A percentile compares a stretch with the other conserved stretches of the same genome.
These are phyloP conservation scores for Chromoteleia sp. DNA, from an alignment of 2,888 invertebrate species.

Conservation along the genomic window DNA sequence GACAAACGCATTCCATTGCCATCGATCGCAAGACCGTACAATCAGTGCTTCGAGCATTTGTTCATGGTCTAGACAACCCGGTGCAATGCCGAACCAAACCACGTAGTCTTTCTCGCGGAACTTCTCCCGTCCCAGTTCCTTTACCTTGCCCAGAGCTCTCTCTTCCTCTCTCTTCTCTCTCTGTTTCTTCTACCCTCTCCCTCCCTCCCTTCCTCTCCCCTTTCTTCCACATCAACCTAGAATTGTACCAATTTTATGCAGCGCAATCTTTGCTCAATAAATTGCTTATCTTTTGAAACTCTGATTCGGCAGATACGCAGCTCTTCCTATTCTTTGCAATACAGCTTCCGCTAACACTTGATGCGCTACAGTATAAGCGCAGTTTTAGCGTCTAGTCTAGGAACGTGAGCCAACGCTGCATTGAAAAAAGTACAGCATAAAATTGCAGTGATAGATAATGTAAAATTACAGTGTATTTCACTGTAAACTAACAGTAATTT, in stretches of 20 bases:
- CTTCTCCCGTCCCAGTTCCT: constrained; percentile 62
- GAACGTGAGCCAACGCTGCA: constrained; percentile 44
- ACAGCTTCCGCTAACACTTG: constrained; percentile 17
- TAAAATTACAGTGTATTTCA: neutral
- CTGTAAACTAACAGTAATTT: neutral
- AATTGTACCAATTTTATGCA: constrained; percentile 12
- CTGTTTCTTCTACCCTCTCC: neutral
- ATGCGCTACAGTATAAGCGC: constrained; percentile 31
- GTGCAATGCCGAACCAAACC: constrained; percentile 12
- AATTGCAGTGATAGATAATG: neutral
- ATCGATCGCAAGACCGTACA: constrained; percentile 80
- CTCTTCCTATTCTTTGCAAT: constrained; percentile 27
- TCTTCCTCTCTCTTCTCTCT: constrained; percentile 10
- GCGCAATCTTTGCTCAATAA: constrained; percentile 42
- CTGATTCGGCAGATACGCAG: constrained; percentile 21
- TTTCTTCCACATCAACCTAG: neutral
- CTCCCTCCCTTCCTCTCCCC: neutral
- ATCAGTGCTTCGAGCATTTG: constrained; percentile 78
- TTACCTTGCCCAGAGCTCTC: constrained; percentile 63
- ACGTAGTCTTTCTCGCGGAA: constrained; percentile 52
- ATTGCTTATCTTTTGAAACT: constrained; percentile 9
- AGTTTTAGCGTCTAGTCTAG: constrained; percentile 57
- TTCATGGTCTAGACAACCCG: constrained; percentile 77
- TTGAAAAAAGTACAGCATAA: neutral
- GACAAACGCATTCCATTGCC: constrained; percentile 80